Evolutionary conservation across 2,113 vertebrate genomes (phyloP).

Genomic region (Seriola rivoliana): DNA sequence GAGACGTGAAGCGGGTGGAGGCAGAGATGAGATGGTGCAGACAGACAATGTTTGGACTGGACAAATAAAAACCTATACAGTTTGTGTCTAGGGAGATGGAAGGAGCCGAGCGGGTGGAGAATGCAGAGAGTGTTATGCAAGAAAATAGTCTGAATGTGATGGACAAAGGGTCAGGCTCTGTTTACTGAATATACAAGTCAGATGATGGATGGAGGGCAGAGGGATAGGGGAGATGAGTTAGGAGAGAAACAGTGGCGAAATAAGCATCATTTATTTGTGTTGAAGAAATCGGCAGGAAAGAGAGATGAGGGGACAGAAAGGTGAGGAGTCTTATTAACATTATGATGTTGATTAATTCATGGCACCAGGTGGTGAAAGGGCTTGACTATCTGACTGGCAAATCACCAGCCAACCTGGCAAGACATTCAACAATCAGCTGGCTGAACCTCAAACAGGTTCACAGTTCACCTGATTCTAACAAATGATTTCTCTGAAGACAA

Average conservation of each 20-base stretch:
- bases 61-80: conserved; percentile 44
- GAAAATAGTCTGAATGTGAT: conserved; percentile 19
- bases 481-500: conserved; percentile 6
- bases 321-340: conserved; percentile 3
- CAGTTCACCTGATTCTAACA: neutral
- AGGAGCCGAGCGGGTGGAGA: neutral
- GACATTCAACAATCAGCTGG: conserved; percentile 6
- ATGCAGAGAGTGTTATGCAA: neutral
- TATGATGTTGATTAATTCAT: conserved; percentile 28
- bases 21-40: conserved; percentile 24
- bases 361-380: neutral
- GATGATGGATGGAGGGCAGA: neutral
- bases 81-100: conserved; percentile 22
- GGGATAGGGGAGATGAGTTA: neutral
- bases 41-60: conserved; percentile 40
- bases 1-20: conserved; percentile 10
- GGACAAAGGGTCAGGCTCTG: conserved; percentile 20
- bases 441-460: conserved; percentile 27
- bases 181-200: conserved; percentile 15
- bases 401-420: conserved; percentile 2
- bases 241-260: neutral
- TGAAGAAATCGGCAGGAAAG: neutral
- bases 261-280: neutral
- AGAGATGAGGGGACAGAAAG: conserved; percentile 5
- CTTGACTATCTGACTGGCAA: neutral